Conservation (phyloP, 2,888 invertebrate genomes). For the Villa cingulata region DNA sequence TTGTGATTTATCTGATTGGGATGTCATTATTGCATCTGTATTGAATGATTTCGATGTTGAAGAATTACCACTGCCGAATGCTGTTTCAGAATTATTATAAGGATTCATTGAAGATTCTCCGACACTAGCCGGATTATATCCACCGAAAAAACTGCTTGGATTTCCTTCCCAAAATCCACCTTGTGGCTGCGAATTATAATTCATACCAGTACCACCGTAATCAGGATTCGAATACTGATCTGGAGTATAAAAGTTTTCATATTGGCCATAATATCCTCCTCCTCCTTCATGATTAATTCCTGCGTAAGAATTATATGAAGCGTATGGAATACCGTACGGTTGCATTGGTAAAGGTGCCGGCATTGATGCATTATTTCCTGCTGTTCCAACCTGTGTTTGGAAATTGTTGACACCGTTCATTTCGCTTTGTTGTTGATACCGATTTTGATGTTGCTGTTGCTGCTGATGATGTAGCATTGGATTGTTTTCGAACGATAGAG, state of each 20-base stretch:
- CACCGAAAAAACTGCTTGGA: background rate
- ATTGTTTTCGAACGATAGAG: constrained; percentile 17
- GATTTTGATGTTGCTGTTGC: constrained; percentile 31
- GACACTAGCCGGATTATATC: background rate
- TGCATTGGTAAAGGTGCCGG: background rate
- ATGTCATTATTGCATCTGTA: background rate
- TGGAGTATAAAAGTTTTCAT: constrained; percentile 8
- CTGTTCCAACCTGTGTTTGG: background rate
- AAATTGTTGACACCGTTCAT: background rate
- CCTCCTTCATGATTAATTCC: too few relatives aligned
- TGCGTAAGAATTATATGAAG: background rate
- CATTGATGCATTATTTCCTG: background rate
- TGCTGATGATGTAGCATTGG: constrained; percentile 19
- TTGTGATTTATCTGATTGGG: too few relatives aligned
- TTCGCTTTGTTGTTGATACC: constrained; percentile 1
- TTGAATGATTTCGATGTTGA: background rate
- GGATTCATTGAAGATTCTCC: background rate
- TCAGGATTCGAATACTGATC: constrained; percentile 8
- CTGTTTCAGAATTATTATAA: background rate
- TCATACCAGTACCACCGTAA: constrained; percentile 6
- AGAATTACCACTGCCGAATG: background rate
- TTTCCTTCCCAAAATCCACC: constrained; percentile 8
- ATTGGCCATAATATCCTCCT: background rate
- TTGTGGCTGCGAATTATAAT: constrained; percentile 5
- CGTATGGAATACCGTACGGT: background rate